Evolutionary conservation across 2,113 vertebrate genomes (phyloP), one percentile per base, ranked within the genome.

Genomic region (Xiphorhynchus elegans): DNA sequence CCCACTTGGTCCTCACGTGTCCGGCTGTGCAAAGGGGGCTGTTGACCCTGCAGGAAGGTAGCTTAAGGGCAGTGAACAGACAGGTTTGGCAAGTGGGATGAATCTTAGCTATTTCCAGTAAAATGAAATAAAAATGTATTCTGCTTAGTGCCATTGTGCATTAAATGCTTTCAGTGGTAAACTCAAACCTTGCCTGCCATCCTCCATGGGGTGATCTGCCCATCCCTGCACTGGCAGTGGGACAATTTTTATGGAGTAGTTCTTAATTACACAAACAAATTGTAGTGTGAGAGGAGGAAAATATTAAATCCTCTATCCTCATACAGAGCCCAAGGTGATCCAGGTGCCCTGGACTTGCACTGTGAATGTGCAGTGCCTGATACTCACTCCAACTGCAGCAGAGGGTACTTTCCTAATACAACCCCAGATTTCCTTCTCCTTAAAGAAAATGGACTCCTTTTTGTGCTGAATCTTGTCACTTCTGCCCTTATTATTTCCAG

Each of bases 1-100:
- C 72, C 93, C 52, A 25, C 47, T 95, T 88, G 75, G 64, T 96
- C 46, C 64, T 93, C 95, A 94, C 53, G 1, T 88, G 72, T 84
- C 89, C 67, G 56, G 52, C 60, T 35, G 39, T 6, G 7, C 60
- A 13, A 25, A 75, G 91, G 59, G 33, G 35, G 49, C 31, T 76
- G 14, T 79, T 97, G 69, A 76, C 2, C 31, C 69, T 87, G 44
- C 5, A 2, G 67, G 55, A 81, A 79, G 69, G 92, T 89, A 89
- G 47, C 42, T 35, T 18, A 18, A 40, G 37, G 55, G 56, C 4
- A 2, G 37, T 39, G 68, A 92, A 50, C 40, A 81, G 47, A 85
- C 28, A 47, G 23, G 52, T 66, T 50, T 23, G n/a, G 46, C 1
- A 5, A 78, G n/a, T 77, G 17, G 44, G 18, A 49, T 47, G 37